Conservation (phyloP, 2,888 invertebrate genomes). For the Tyria jacobaeae region DNA sequence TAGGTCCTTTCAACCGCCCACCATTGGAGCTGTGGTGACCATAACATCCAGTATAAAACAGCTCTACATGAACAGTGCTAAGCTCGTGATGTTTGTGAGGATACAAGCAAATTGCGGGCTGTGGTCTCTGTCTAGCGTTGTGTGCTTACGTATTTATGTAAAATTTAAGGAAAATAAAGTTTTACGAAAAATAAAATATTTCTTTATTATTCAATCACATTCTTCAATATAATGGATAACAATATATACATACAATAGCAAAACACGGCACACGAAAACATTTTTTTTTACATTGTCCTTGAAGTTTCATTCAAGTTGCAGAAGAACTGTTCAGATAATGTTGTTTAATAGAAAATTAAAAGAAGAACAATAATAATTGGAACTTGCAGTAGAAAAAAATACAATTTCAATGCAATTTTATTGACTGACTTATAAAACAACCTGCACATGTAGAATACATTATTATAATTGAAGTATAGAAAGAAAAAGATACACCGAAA, state of each 20-base stretch:
- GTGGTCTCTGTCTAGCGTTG: too few relatives aligned
- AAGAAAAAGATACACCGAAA: not conserved
- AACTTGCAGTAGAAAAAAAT: not conserved
- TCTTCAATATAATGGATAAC: slow-evolving; percentile 59
- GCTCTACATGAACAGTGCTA: too few relatives aligned
- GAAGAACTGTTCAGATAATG: not conserved
- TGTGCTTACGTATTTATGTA: too few relatives aligned
- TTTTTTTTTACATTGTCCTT: slow-evolving; percentile 34
- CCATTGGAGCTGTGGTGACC: too few relatives aligned
- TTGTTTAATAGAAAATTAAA: not conserved
- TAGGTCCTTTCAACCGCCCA: too few relatives aligned
- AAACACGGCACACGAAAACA: slow-evolving; percentile 48
- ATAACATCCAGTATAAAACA: too few relatives aligned
- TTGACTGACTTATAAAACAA: not conserved
- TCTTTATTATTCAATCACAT: slow-evolving; percentile 61
- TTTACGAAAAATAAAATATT: slow-evolving; percentile 61
- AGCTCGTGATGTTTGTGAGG: too few relatives aligned
- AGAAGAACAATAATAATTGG: too few relatives aligned
- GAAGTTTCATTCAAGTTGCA: not conserved
- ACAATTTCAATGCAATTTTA: not conserved
- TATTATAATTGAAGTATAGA: not conserved
- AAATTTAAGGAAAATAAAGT: slow-evolving; percentile 14
- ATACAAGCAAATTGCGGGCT: too few relatives aligned
- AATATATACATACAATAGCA: slow-evolving; percentile 58
- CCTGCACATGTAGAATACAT: not conserved